These are phyloP conservation scores for Nestor notabilis DNA, from an alignment of 2,113 vertebrate species.

Conservation along the genomic window DNA sequence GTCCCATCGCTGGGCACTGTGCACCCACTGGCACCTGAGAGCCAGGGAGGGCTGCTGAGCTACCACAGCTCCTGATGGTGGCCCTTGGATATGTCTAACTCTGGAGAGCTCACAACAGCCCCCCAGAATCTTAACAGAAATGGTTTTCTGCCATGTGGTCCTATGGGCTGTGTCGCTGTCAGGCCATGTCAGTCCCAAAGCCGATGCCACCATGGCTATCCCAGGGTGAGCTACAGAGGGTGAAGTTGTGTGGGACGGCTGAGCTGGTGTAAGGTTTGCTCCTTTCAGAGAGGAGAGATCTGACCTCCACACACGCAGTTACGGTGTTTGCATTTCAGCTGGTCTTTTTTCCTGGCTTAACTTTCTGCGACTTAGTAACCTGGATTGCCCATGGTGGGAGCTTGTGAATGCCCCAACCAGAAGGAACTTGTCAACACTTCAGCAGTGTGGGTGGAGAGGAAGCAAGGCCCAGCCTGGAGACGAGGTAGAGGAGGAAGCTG, in stretches of 20 bases:
- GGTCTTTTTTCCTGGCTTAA: background rate
- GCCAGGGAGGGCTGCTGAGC: background rate
- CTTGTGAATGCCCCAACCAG: background rate
- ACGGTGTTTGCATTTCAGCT: background rate
- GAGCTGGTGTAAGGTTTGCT: background rate
- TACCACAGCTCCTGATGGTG: background rate
- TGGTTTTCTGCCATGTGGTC: background rate
- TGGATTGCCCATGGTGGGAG: background rate
- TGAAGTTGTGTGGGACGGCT: background rate
- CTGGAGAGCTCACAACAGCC: background rate
- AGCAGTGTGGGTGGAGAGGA: background rate
- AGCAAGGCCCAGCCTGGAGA: background rate
- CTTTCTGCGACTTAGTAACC: background rate
- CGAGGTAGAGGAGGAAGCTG: background rate
- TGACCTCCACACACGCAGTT: background rate
- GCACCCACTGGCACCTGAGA: background rate
- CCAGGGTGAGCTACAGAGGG: accelerated
- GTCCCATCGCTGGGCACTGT: background rate
- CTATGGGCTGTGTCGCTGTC: background rate
- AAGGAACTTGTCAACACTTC: background rate
- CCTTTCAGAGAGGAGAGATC: background rate
- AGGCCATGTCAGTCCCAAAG: accelerated
- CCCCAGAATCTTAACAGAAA: background rate
- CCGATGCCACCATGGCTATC: accelerated
- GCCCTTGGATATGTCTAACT: background rate